Evolutionary conservation across 2,113 vertebrate genomes (phyloP), one percentile per base, ranked within the genome.

Genomic region (Trematomus loennbergii): DNA sequence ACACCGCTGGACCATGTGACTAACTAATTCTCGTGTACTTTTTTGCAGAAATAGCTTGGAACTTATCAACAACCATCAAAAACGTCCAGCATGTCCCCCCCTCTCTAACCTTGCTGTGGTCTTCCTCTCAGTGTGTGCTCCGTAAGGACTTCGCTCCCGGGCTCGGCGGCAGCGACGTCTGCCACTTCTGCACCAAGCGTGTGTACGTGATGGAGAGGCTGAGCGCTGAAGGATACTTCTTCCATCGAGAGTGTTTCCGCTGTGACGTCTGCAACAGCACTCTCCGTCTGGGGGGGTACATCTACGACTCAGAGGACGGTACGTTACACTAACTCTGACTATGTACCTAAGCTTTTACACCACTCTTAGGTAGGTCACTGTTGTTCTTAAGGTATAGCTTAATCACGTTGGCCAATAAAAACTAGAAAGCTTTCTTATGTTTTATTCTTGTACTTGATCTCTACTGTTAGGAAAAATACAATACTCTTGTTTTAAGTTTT

Each of bases 191-290:
- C 88, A 92, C 96, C 82, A 98, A 96, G 79, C 95, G 97, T 0
- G 97, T 99, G 1, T 99, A 99, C 0, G 95, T 99, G 75, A 97
- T 99, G 97, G 98, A 99, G 95, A 83, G 97, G 1, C 95, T 98
- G 60, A 97, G 97, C 0, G 96, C 97, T 0, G 98, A 99, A 69
- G 98, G 98, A 17, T 95, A 93, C 91, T 98, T 98, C 93, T 99
- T 99, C 91, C 98, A 99, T 68, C 93, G 97, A 0, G 97, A 98
- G 85, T 99, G 98, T 70, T 99, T 99, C 94, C 97, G 96, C 90
- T 99, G 98, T 79, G 90, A 95, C 3, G 33, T 95, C 81, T 99
- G 98, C 3, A 90, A 93, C 40, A 94, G 95, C 71, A 96, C 95
- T 0, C 93, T 99, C 61, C 96, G 96, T 4, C 90, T 98, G 85